These are phyloP conservation scores for Addax nasomaculatus DNA, from an alignment of 2,113 vertebrate species.

Conservation along the genomic window DNA sequence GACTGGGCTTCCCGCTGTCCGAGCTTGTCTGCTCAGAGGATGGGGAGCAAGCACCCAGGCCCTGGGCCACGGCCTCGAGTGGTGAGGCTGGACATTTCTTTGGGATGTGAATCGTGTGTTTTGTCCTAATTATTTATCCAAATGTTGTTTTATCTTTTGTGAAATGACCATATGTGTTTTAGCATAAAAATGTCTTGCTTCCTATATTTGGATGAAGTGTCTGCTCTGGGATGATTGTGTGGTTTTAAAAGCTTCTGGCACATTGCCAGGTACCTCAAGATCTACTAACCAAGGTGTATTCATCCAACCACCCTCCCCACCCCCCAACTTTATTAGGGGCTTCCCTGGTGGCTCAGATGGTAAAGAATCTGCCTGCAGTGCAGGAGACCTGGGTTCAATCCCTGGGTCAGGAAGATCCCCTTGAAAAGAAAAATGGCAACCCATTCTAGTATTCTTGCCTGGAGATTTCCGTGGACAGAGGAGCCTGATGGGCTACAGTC, in stretches of 20 bases:
- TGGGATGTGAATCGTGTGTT: neutral
- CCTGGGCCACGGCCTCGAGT: fast-evolving
- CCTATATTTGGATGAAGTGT: neutral
- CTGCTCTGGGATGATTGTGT: neutral
- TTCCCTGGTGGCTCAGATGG: neutral
- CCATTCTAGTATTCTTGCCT: neutral
- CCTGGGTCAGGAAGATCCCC: neutral
- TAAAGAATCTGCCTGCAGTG: neutral
- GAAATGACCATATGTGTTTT: neutral
- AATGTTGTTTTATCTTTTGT: neutral
- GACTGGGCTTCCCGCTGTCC: neutral
- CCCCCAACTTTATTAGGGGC: neutral
- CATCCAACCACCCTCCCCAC: neutral
- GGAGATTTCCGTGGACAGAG: neutral
- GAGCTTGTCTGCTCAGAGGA: too few species aligned
- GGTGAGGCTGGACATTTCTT: neutral
- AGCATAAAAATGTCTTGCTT: neutral
- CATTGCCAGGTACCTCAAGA: neutral
- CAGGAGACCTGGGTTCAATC: neutral
- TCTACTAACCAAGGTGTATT: neutral
- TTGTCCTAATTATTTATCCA: neutral
- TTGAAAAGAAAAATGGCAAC: neutral
- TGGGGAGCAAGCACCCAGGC: fast-evolving
- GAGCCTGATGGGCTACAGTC: neutral
- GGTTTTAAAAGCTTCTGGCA: neutral